Conservation (phyloP, 2,113 vertebrate genomes). For the Pteruthius melanotis region DNA sequence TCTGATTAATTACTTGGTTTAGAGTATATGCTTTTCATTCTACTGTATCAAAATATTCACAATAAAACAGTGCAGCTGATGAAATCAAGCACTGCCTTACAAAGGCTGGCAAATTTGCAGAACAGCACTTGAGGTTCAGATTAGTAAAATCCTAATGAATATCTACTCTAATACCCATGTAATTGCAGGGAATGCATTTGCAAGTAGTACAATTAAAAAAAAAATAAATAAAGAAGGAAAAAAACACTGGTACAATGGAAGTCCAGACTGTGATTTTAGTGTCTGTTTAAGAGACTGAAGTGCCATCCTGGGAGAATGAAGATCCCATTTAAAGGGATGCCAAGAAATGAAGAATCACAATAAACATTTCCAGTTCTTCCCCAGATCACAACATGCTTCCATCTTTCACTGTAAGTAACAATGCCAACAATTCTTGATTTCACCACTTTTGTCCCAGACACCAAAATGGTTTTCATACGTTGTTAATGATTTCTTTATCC, state of each 20-base stretch:
- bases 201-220: neutral
- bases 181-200: conserved; percentile 33
- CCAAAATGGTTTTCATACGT: neutral
- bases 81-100: conserved; percentile 48
- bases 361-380: neutral
- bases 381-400: neutral
- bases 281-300: neutral
- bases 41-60: conserved; percentile 22
- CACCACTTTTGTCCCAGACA: neutral
- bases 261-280: neutral
- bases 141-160: conserved; percentile 58
- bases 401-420: neutral
- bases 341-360: neutral
- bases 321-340: neutral
- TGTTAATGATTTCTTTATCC: neutral
- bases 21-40: conserved; percentile 8
- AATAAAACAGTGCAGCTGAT: conserved; percentile 21
- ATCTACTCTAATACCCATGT: conserved; percentile 52
- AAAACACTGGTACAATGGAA: neutral
- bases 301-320: neutral
- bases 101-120: conserved; percentile 49
- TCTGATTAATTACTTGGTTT: conserved; percentile 33
- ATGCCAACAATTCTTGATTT: neutral
- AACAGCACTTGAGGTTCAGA: conserved; percentile 60
- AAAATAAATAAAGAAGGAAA: neutral